phyloP scores from a whole-genome alignment of 37 sponge, comb jelly and placozoan species.

The Eunapius fragilis region DNA sequence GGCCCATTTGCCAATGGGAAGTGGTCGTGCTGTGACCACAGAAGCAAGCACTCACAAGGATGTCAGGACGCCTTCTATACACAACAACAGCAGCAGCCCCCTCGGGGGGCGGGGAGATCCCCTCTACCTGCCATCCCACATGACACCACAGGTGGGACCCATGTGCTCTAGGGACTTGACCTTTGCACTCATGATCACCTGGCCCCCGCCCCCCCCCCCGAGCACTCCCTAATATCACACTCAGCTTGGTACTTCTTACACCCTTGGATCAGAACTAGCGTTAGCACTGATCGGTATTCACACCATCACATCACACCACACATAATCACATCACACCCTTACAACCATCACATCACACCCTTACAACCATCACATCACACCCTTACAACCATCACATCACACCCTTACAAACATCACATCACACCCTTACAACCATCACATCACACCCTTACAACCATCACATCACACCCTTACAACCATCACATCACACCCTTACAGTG shows the following conservation, averaged over 20 bases:
- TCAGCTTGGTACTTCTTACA: no score
- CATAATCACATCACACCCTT: background rate
- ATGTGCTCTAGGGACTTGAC: no score
- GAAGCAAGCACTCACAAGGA: slow-evolving; percentile 69
- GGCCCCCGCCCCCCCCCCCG: no score
- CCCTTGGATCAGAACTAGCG: no score
- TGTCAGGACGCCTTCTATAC: slow-evolving; percentile 26
- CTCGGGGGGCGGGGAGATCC: background rate
- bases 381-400: background rate
- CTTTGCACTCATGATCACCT: no score
- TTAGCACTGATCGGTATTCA: no score
- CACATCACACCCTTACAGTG: background rate
- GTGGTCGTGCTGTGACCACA: slow-evolving; percentile 83
- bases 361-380: background rate
- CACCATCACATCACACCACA: no score
- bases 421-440: background rate
- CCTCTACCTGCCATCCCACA: slow-evolving; percentile 2
- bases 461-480: background rate
- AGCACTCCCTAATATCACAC: no score
- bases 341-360: background rate
- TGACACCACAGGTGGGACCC: background rate
- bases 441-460: background rate
- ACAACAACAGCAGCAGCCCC: background rate
- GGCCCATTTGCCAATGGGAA: slow-evolving; percentile 65
- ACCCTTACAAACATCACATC: background rate